phyloP scores from a whole-genome alignment of 2,797 vertebrate species.

The Enteromius argenteus region DNA sequence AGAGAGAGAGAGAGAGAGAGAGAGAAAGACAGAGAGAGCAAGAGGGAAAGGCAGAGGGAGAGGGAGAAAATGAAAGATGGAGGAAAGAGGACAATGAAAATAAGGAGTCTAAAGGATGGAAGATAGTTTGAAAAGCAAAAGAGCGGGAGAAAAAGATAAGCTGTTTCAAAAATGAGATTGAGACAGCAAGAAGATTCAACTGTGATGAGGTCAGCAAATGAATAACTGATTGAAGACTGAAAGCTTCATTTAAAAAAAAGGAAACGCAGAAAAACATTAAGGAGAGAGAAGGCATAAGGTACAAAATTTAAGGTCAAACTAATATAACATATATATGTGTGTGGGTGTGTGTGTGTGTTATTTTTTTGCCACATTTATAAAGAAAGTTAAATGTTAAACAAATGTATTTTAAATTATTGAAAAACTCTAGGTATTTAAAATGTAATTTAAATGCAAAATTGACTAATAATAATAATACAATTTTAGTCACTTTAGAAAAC shows the following conservation, averaged over 20 bases:
- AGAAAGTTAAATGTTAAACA: not conserved
- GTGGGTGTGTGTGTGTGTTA: too few species aligned
- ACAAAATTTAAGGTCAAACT: not conserved
- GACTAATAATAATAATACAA: not conserved
- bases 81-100: slow-evolving; percentile 61
- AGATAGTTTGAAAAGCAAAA: slow-evolving; percentile 7
- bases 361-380: not conserved
- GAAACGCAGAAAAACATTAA: not conserved
- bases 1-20: slow-evolving; percentile 4
- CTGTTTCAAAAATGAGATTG: slow-evolving; percentile 5
- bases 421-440: not conserved
- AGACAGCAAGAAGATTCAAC: slow-evolving; percentile 4
- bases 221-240: not conserved
- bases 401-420: not conserved
- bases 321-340: not conserved
- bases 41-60: slow-evolving; percentile 16
- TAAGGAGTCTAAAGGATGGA: slow-evolving; percentile 36
- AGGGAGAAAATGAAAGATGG: slow-evolving; percentile 24
- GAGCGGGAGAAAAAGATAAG: not conserved
- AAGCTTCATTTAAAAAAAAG: not conserved
- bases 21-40: slow-evolving; percentile 16
- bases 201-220: not conserved
- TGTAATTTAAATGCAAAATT: not conserved
- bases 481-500: too few species aligned
- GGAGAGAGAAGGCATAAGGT: not conserved